Percentiles rank a stretch among this genome's conserved stretches.
Evolutionary conservation across 2,888 invertebrate species (phyloP).

Genomic region (Acronicta leporina): DNA sequence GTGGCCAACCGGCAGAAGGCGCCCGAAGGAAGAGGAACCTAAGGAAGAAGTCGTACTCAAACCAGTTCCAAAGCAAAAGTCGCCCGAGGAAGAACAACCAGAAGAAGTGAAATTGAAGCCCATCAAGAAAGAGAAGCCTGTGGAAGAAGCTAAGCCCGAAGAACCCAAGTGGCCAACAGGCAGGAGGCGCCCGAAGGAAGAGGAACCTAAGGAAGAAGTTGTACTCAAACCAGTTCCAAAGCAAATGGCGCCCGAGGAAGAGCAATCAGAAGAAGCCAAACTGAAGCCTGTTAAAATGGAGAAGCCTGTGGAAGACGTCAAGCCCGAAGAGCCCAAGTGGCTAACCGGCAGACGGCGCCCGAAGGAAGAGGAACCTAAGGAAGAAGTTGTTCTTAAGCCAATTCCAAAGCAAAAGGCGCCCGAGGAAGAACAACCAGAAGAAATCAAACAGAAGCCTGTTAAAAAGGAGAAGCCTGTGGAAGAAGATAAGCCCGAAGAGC

Average conservation of each 20-base stretch:
- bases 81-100: slow-evolving; percentile 5
- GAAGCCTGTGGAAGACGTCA: slow-evolving; percentile 17
- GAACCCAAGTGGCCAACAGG: slow-evolving; percentile 19
- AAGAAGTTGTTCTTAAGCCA: neutral
- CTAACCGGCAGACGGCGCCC: slow-evolving; percentile 7
- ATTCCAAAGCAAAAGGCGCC: neutral
- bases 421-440: slow-evolving; percentile 78
- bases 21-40: slow-evolving; percentile 8
- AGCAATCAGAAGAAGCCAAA: slow-evolving; percentile 9
- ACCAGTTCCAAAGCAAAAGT: neutral
- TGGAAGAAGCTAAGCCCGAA: slow-evolving; percentile 11
- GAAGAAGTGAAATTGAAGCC: slow-evolving; percentile 14
- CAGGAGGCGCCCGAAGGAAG: slow-evolving; percentile 15
- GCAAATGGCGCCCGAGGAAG: slow-evolving; percentile 15
- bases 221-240: slow-evolving; percentile 21
- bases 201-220: slow-evolving; percentile 25
- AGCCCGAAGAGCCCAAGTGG: slow-evolving; percentile 19
- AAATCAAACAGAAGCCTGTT: slow-evolving; percentile 36
- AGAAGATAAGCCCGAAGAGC: slow-evolving; percentile 68
- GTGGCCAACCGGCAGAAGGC: slow-evolving; percentile 7
- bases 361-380: slow-evolving; percentile 9
- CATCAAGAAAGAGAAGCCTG: slow-evolving; percentile 3
- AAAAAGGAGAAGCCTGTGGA: slow-evolving; percentile 65
- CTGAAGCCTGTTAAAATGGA: slow-evolving; percentile 13
- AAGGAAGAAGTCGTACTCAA: slow-evolving; percentile 1